Conservation (phyloP, 2,888 invertebrate species). For the Spilarctia lutea region DNA sequence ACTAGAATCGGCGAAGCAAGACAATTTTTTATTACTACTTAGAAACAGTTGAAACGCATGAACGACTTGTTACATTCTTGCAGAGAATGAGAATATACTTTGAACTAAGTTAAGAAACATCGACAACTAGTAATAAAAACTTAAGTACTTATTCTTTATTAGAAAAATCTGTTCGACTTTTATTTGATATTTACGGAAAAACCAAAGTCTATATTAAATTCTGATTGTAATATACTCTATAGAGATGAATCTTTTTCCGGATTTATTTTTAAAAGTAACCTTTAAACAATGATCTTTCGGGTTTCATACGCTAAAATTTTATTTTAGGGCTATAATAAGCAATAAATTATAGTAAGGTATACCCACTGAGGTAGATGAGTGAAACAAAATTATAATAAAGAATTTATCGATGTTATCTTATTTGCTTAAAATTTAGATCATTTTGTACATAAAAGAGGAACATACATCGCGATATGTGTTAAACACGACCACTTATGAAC, state of each 20-base stretch:
- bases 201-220: neutral
- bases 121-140: neutral
- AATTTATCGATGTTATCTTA: no score
- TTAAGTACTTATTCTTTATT: neutral
- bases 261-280: neutral
- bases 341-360: no score
- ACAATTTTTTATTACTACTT: neutral
- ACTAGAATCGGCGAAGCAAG: neutral
- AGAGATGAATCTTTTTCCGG: neutral
- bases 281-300: no score
- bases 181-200: neutral
- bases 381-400: neutral
- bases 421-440: no score
- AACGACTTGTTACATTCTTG: conserved; percentile 10
- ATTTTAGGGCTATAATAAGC: neutral
- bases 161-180: neutral
- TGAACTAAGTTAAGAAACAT: conserved; percentile 8
- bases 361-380: neutral
- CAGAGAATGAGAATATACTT: neutral
- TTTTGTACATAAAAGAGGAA: no score
- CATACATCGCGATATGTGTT: neutral
- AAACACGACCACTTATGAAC: neutral
- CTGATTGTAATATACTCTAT: neutral
- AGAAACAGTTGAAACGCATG: conserved; percentile 13
- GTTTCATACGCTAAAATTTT: neutral